Percentiles rank a stretch among this genome's conserved stretches.
These are phyloP conservation scores for Lasioglossum baleicum DNA, from an alignment of 1,140 invertebrate species.

Conservation along the genomic window DNA sequence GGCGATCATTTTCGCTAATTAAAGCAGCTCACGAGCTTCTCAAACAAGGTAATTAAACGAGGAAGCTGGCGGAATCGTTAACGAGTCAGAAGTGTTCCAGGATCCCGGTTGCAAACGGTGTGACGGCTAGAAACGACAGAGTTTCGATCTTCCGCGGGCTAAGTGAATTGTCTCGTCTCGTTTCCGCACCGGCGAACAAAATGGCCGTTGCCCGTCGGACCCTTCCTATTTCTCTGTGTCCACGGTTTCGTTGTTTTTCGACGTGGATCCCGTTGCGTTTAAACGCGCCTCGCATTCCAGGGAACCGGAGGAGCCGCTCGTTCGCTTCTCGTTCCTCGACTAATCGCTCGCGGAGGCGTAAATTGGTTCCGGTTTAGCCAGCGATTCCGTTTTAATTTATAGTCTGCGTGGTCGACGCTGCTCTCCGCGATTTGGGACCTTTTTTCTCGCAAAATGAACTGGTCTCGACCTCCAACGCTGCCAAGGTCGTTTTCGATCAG, in stretches of 20 bases:
- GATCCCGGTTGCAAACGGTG: background rate
- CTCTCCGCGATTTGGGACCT: background rate
- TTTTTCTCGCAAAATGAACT: background rate
- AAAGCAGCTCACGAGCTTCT: too few relatives aligned
- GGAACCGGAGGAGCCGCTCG: background rate
- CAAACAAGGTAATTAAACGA: too few relatives aligned
- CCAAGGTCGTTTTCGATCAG: background rate
- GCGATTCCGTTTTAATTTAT: background rate
- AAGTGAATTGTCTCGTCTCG: slow-evolving; percentile 40
- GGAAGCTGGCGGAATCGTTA: background rate
- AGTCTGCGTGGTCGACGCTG: too few relatives aligned
- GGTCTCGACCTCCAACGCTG: background rate
- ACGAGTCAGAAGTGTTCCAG: background rate
- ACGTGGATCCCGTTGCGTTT: slow-evolving; percentile 22
- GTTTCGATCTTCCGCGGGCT: background rate
- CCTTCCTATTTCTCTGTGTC: background rate
- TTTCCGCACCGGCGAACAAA: slow-evolving; percentile 23
- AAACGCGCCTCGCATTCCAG: slow-evolving; percentile 22
- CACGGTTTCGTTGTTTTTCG: background rate
- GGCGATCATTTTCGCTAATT: too few relatives aligned
- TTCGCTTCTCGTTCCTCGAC: background rate
- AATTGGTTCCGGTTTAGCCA: background rate
- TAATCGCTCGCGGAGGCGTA: slow-evolving; percentile 5
- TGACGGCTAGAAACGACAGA: background rate
- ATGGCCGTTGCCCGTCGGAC: background rate